Evolutionary conservation across 1,140 invertebrate genomes (phyloP), one percentile per base, ranked within the genome.

Genomic region (Cataglyphis hispanica): DNA sequence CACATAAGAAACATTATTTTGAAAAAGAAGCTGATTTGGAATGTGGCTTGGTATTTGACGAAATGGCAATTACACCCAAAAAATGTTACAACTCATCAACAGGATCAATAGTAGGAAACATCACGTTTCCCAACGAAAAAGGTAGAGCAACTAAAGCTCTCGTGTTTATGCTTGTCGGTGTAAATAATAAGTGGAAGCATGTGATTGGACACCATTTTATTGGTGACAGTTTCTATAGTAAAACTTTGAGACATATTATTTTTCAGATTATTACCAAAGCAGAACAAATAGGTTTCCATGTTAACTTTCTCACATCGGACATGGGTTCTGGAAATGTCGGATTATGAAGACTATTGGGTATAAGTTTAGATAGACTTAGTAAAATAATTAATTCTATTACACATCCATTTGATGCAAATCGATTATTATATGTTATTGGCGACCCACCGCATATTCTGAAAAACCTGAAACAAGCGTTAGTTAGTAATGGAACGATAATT

Each of bases 231-330:
- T 37, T 64, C 16, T 19, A 10, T 16, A 64, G 31, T 63, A 34
- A 34, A 37, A 64, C 8, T 8, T 34, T 37, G 7, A 64, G 31
- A 37, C 2, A 34, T 31, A 64, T 64, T 3, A 64, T 64, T 2
- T 64, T 64, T 64, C 61, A 64, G 31, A 64, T 64, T 2, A 64
- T 64, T n/a, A 64, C 6, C 31, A 64, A 64, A 34, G 19, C 61
- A n/a, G 61, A 64, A 19, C 13, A 7, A 37, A n/a, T 37, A n/a
- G 31, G 61, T 37, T 64, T n/a, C 3, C 16, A 64, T 34, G 31
- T 64, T 3, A 61, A 61, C 11, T 1, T 6, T 37, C 4, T 37
- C 7, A 53, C 16, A 19, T 53, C 16, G 16, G 16, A 53, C 11
- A 53, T 53, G 50, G 16, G 50, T 19, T 5, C 50, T 19, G 50